phyloP scores from a whole-genome alignment of 1,140 invertebrate genomes.

The Phthorimaea operculella region DNA sequence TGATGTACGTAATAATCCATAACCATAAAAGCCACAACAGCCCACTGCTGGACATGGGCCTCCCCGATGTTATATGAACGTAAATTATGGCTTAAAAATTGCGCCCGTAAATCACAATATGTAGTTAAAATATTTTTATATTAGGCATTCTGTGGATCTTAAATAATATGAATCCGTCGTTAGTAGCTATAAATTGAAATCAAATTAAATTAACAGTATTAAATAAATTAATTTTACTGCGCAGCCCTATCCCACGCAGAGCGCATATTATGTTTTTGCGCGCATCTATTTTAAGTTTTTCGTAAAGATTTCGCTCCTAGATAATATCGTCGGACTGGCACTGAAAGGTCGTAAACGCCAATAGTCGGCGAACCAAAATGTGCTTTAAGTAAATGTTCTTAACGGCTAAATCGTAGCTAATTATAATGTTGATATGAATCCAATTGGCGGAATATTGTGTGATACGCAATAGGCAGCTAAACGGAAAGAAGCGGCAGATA shows the following conservation, averaged over 20 bases:
- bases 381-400: constrained; percentile 1
- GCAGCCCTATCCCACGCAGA: constrained; percentile 39
- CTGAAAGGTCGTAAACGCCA: constrained; percentile 16
- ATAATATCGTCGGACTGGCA: constrained; percentile 37
- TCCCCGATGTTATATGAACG: no score
- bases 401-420: no score
- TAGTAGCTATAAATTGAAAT: background rate
- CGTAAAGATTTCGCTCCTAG: constrained; percentile 59
- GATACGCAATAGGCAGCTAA: constrained; percentile 45
- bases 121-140: no score
- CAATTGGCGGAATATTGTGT: background rate
- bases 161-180: no score
- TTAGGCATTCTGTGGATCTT: no score
- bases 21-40: no score
- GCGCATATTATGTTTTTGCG: constrained; percentile 43
- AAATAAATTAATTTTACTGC: constrained; percentile 47
- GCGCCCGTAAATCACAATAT: no score
- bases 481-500: constrained; percentile 65
- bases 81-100: no score
- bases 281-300: constrained; percentile 59
- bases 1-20: no score
- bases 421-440: no score
- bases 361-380: constrained; percentile 8
- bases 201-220: constrained; percentile 22
- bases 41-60: no score